A percentile compares a stretch with the other conserved stretches of the same genome.
phyloP scores from a whole-genome alignment of 2,888 invertebrate species.

The Pseudococcus jackbeardsleyi region DNA sequence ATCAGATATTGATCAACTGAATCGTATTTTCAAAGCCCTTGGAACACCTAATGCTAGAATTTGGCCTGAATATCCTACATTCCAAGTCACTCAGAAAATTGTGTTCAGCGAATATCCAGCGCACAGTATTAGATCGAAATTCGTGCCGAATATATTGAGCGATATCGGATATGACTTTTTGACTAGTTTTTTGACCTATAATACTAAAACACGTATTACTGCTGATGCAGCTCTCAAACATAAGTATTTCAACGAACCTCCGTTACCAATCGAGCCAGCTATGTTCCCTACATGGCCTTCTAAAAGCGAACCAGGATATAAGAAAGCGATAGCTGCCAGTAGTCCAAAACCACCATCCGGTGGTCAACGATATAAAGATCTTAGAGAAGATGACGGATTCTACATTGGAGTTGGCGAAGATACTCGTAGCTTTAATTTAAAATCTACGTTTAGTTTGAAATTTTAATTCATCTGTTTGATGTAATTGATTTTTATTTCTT shows the following conservation, averaged over 20 bases:
- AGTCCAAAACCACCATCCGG: slow-evolving; percentile 96
- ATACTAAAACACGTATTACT: slow-evolving; percentile 87
- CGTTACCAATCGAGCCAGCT: slow-evolving; percentile 93
- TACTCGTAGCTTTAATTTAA: slow-evolving; percentile 74
- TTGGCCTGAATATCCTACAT: slow-evolving; percentile 94
- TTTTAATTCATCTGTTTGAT: slow-evolving; percentile 73
- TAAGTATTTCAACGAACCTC: slow-evolving; percentile 86
- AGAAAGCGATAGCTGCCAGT: slow-evolving; percentile 81
- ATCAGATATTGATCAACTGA: slow-evolving; percentile 95
- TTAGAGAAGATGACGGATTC: slow-evolving; percentile 80
- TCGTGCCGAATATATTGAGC: slow-evolving; percentile 72
- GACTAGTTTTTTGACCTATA: slow-evolving; percentile 88
- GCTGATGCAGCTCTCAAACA: slow-evolving; percentile 91
- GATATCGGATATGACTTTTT: slow-evolving; percentile 77
- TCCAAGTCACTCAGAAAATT: slow-evolving; percentile 93
- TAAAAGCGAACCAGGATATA: slow-evolving; percentile 91
- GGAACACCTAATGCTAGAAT: slow-evolving; percentile 96
- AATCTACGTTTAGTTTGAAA: slow-evolving; percentile 83
- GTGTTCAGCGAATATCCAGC: slow-evolving; percentile 93
- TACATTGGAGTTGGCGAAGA: slow-evolving; percentile 75
- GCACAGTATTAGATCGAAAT: slow-evolving; percentile 81
- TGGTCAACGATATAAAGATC: slow-evolving; percentile 91
- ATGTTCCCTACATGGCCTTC: slow-evolving; percentile 99
- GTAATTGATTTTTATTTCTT: neutral
- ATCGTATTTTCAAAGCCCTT: slow-evolving; percentile 92